Percentiles rank a stretch among this genome's conserved stretches.
Conservation (phyloP, 2,888 invertebrate species). For the Caenorhabditis macrosperma region DNA sequence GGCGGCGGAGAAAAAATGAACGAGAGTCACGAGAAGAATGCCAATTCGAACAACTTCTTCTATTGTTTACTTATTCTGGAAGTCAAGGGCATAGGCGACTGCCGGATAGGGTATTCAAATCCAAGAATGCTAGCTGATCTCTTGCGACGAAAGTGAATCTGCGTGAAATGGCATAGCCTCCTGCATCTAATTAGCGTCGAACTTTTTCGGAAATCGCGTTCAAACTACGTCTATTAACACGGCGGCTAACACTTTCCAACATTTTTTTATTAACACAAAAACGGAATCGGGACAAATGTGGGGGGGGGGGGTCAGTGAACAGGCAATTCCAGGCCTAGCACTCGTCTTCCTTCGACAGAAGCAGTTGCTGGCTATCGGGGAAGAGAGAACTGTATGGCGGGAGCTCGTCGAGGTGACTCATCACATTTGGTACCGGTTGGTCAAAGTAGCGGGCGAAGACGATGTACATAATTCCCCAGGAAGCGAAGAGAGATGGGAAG, state of each 20-base stretch:
- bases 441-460: constrained; percentile 44
- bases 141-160: constrained; percentile 23
- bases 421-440: constrained; percentile 20
- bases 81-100: neutral
- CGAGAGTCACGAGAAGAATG: neutral
- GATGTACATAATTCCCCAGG: constrained; percentile 44
- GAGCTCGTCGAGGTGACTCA: constrained; percentile 29
- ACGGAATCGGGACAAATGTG: neutral
- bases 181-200: constrained; percentile 44
- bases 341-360: constrained; percentile 29
- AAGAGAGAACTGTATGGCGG: constrained; percentile 36
- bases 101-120: neutral
- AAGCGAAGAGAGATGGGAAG: constrained; percentile 34
- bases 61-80: too few species aligned
- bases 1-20: too few species aligned
- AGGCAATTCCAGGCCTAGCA: constrained; percentile 8
- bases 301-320: too few species aligned
- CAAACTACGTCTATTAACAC: constrained; percentile 16
- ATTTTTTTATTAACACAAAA: constrained; percentile 1
- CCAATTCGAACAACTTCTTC: neutral
- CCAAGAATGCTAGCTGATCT: constrained; percentile 30
- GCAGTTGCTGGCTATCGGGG: constrained; percentile 19
- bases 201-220: constrained; percentile 9
- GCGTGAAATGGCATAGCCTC: constrained; percentile 24
- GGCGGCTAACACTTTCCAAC: neutral